Conservation (phyloP, 2,888 invertebrate species). For the Stenichneumon culpator region DNA sequence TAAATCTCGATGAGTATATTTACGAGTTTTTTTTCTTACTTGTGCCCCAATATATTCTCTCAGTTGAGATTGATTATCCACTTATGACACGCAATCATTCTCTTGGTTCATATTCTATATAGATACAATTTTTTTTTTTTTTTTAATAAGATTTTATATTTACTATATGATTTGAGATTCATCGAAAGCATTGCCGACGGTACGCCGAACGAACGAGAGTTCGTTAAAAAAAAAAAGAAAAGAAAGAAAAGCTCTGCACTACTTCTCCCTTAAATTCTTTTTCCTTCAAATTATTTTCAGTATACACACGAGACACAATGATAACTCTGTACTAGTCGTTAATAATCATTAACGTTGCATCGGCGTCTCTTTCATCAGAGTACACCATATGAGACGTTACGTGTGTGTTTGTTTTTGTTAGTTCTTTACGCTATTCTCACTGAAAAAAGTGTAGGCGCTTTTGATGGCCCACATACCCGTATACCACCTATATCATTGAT, state of each 20-base stretch:
- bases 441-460: constrained; percentile 70
- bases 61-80: constrained; percentile 44
- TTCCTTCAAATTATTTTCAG: constrained; percentile 12
- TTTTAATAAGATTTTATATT: constrained; percentile 6
- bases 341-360: constrained; percentile 38
- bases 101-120: constrained; percentile 35
- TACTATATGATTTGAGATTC: constrained; percentile 31
- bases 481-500: constrained; percentile 70
- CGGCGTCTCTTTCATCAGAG: constrained; percentile 21
- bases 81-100: constrained; percentile 54
- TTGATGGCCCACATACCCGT: constrained; percentile 71
- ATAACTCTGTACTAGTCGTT: constrained; percentile 18
- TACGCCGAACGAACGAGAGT: constrained; percentile 16
- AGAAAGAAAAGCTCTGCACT: constrained; percentile 1
- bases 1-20: constrained; percentile 33
- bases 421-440: constrained; percentile 65
- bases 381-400: not conserved
- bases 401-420: constrained; percentile 7
- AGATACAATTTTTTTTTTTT: constrained; percentile 11
- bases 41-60: constrained; percentile 33
- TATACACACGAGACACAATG: constrained; percentile 10
- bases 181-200: constrained; percentile 25
- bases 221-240: not conserved
- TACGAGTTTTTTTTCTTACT: not conserved
- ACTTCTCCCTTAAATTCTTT: not conserved